Base-by-base conservation (phyloP, 2,888 invertebrate genomes). In the Protonemura montana region DNA sequence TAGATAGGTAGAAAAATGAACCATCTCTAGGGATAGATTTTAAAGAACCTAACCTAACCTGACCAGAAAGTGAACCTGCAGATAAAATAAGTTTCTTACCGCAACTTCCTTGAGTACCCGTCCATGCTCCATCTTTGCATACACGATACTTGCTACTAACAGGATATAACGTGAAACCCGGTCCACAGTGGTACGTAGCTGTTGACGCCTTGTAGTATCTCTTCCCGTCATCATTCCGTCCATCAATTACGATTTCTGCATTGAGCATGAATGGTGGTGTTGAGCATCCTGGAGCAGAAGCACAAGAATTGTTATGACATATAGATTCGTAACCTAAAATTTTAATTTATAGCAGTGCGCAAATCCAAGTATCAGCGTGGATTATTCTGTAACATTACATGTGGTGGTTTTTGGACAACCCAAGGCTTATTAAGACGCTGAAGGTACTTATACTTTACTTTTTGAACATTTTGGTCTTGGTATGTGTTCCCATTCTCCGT, bases 81-180 rank as follows among this genome's bases (percentile, higher is more conserved):
- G n/a, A n/a, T n/a, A n/a, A n/a, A n/a, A 78, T 78, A 26, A 6
- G 27, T 78, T 26, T 13, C 25, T 89, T 88, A 82, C 90, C 89
- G 88, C 91, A 91, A 41, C 87, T 89, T 1, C 90, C 91, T 85
- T 89, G 88, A 0, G 90, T 89, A n/a, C 91, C 91, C 41, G 91
- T 91, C 91, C 91, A 91, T 85, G 90, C 89, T n/a, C 91, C 91
- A 87, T 91, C 90, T 88, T 91, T 91, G 88, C 92, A 92, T 13
- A 91, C 90, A 81, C 91, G 89, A 86, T 90, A 89, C 86, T 89
- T 89, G 88, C 91, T 91, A 85, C 90, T 90, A 16, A 89, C 87
- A 5, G 91, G 91, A 25, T 88, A 87, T 30, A 92, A 88, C 41
- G 89, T 87, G 88, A 89, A 91, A 26, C 90, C 91, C 82, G 89